A percentile compares a stretch with the other conserved stretches of the same genome.
phyloP scores from a whole-genome alignment of 2,113 vertebrate species.

The Anser cygnoides region DNA sequence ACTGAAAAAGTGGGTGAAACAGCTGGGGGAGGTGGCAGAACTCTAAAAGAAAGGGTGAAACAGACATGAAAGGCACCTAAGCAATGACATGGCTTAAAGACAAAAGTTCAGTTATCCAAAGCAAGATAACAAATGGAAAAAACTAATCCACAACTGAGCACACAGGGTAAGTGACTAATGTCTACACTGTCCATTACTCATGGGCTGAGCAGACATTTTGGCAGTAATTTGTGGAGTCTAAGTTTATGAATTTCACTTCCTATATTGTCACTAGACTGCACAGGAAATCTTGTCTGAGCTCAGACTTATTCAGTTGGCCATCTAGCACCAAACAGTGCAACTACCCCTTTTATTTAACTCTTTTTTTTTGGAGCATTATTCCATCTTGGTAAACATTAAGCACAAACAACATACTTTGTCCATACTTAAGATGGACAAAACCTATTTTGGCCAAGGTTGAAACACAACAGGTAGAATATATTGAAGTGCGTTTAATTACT shows the following conservation, averaged over 20 bases:
- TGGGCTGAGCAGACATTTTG: neutral
- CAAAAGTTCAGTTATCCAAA: neutral
- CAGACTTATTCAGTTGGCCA: neutral
- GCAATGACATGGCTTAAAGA: neutral
- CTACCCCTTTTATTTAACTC: neutral
- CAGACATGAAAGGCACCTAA: neutral
- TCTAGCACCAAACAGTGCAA: neutral
- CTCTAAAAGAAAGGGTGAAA: neutral
- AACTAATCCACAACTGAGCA: neutral
- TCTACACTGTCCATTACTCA: neutral
- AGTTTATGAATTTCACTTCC: neutral
- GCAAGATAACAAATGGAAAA: conserved; percentile 5
- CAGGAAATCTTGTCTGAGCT: neutral
- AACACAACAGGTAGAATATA: neutral
- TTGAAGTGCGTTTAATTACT: neutral
- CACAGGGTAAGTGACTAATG: neutral
- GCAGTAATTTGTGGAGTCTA: neutral
- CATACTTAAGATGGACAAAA: neutral
- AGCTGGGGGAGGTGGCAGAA: neutral
- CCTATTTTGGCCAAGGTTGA: neutral
- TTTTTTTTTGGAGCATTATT: neutral
- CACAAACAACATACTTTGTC: neutral
- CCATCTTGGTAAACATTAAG: neutral
- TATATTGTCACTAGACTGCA: neutral
- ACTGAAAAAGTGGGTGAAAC: neutral